These are phyloP conservation scores for Leguminivora glycinivorella DNA, from an alignment of 1,140 invertebrate genomes.

Conservation along the genomic window DNA sequence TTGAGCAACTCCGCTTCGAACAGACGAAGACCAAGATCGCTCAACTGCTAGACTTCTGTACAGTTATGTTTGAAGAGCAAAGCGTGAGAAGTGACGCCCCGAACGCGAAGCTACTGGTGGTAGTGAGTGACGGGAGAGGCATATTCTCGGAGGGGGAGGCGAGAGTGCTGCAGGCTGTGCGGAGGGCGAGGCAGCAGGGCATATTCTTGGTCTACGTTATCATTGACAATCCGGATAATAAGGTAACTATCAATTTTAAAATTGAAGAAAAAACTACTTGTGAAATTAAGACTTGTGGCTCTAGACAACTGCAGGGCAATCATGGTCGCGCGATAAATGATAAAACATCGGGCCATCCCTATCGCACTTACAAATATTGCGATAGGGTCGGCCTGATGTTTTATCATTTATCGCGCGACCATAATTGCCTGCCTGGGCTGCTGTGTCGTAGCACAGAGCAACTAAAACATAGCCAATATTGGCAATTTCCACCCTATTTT, in stretches of 20 bases:
- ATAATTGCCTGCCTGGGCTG: too few relatives aligned
- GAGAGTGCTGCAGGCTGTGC: constrained; percentile 87
- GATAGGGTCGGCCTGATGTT: too few relatives aligned
- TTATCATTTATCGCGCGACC: too few relatives aligned
- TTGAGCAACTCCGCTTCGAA: constrained; percentile 88
- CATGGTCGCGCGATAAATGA: too few relatives aligned
- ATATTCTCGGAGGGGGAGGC: constrained; percentile 94
- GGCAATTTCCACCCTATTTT: too few relatives aligned
- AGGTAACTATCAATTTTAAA: constrained; percentile 80
- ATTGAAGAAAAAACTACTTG: constrained; percentile 9
- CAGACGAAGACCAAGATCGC: constrained; percentile 90
- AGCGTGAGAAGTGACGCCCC: constrained; percentile 81
- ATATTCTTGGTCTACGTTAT: constrained; percentile 98
- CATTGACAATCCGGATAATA: constrained; percentile 94
- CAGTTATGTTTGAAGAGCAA: constrained; percentile 84
- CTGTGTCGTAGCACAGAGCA: too few relatives aligned
- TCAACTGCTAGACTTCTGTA: constrained; percentile 88
- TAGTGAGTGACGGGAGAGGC: constrained; percentile 96
- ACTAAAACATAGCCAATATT: too few relatives aligned
- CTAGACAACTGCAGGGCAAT: too few relatives aligned
- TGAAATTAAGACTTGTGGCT: too few relatives aligned
- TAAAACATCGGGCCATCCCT: too few relatives aligned
- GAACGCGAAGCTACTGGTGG: constrained; percentile 90
- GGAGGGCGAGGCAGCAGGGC: constrained; percentile 87
- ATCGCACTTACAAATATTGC: too few relatives aligned